Evolutionary conservation across 2,797 vertebrate species (phyloP).

Genomic region (Sarcophilus harrisii): DNA sequence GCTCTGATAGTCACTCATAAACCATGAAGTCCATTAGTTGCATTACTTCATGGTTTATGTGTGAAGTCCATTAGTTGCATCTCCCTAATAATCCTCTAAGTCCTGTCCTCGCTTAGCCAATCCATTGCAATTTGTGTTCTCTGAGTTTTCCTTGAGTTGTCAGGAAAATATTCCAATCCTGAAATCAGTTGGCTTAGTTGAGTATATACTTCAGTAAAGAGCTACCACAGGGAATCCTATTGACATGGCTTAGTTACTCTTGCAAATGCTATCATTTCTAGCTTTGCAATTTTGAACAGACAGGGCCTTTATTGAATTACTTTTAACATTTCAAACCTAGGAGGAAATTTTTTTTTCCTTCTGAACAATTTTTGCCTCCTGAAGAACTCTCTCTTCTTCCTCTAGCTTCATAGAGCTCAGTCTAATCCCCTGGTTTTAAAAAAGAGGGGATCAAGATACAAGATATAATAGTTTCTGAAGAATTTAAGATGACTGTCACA

Average conservation of each 20-base stretch:
- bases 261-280: conserved; percentile 63
- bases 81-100: conserved; percentile 77
- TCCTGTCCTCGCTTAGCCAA: conserved; percentile 64
- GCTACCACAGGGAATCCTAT: conserved; percentile 54
- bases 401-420: not conserved
- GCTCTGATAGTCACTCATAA: conserved; percentile 65
- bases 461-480: not conserved
- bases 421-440: not conserved
- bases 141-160: conserved; percentile 59
- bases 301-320: conserved; percentile 36
- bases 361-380: not conserved
- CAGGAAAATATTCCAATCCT: conserved; percentile 46
- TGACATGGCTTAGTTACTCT: conserved; percentile 66
- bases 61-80: conserved; percentile 75
- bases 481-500: not conserved
- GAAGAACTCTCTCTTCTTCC: conserved; percentile 15
- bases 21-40: conserved; percentile 76
- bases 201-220: conserved; percentile 4
- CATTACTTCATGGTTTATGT: not conserved
- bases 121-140: conserved; percentile 72
- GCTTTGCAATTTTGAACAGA: conserved; percentile 54
- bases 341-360: conserved; percentile 1
- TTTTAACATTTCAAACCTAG: conserved; percentile 12
- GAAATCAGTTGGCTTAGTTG: conserved; percentile 73
- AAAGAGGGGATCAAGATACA: not conserved